These are phyloP conservation scores for Bombylius major DNA, from an alignment of 2,888 invertebrate genomes.

Conservation along the genomic window DNA sequence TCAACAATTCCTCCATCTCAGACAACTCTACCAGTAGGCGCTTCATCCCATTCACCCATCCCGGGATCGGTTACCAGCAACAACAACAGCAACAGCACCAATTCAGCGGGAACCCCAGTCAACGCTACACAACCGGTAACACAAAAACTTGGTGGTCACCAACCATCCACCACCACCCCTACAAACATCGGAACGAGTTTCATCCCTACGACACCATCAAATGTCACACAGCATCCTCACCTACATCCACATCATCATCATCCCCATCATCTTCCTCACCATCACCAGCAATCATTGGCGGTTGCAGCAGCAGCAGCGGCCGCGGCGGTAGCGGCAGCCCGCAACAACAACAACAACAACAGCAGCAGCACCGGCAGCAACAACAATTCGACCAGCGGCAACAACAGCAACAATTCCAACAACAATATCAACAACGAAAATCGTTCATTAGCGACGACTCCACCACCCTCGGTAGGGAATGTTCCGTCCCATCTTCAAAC, in stretches of 20 bases:
- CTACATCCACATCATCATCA: constrained; percentile 8
- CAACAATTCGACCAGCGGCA: constrained; percentile 6
- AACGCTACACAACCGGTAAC: not conserved
- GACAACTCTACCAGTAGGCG: constrained; percentile 2
- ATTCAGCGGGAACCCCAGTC: constrained; percentile 1
- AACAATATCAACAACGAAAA: not conserved
- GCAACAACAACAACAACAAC: constrained; percentile 32
- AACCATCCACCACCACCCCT: constrained; percentile 30
- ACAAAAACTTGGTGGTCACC: constrained; percentile 17
- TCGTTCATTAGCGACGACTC: constrained; percentile 1
- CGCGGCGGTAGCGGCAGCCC: constrained; percentile 33
- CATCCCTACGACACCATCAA: constrained; percentile 9
- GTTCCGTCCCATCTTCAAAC: not conserved
- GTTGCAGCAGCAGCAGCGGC: constrained; percentile 16
- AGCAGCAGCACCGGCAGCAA: constrained; percentile 7
- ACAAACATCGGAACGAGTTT: constrained; percentile 8
- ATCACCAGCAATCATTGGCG: constrained; percentile 7
- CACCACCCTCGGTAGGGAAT: not conserved
- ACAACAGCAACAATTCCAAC: constrained; percentile 5
- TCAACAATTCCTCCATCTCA: not conserved
- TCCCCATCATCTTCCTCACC: constrained; percentile 12
- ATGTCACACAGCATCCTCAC: constrained; percentile 1
- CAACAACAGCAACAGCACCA: constrained; percentile 4
- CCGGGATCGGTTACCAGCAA: constrained; percentile 8
- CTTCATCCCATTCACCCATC: constrained; percentile 11